These are phyloP conservation scores for Coracias cyanogaster DNA, from an alignment of 2,797 vertebrate genomes.

Conservation along the genomic window DNA sequence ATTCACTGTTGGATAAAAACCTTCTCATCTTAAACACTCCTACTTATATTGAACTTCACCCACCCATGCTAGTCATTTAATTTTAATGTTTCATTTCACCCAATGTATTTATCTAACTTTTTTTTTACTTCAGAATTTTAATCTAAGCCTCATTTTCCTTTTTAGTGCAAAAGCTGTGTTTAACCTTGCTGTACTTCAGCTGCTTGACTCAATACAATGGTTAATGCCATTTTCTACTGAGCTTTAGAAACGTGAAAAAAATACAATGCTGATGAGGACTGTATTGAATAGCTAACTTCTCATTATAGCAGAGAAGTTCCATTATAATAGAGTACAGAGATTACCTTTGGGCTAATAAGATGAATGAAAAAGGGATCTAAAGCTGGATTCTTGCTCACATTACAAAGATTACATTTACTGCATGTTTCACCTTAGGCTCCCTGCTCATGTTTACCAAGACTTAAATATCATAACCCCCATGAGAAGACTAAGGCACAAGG, in stretches of 20 bases:
- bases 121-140: slow-evolving; percentile 22
- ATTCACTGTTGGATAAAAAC: slow-evolving; percentile 45
- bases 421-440: slow-evolving; percentile 33
- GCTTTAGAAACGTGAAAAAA: slow-evolving; percentile 40
- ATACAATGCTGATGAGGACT: neutral
- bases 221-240: slow-evolving; percentile 45
- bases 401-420: slow-evolving; percentile 47
- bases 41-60: slow-evolving; percentile 45
- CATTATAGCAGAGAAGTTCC: slow-evolving; percentile 15
- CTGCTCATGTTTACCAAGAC: slow-evolving; percentile 17
- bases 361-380: neutral
- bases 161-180: slow-evolving; percentile 40
- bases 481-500: neutral
- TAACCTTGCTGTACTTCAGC: slow-evolving; percentile 52
- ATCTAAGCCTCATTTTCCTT: slow-evolving; percentile 52
- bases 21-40: slow-evolving; percentile 27
- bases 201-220: slow-evolving; percentile 22
- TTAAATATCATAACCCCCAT: slow-evolving; percentile 32
- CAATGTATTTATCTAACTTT: neutral
- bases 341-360: slow-evolving; percentile 40
- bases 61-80: slow-evolving; percentile 58
- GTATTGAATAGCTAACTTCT: slow-evolving; percentile 41
- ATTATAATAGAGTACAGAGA: slow-evolving; percentile 1
- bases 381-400: neutral
- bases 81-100: slow-evolving; percentile 70